Base-by-base conservation (phyloP, 2,888 invertebrate genomes). In the Tanytarsus gracilentus region DNA sequence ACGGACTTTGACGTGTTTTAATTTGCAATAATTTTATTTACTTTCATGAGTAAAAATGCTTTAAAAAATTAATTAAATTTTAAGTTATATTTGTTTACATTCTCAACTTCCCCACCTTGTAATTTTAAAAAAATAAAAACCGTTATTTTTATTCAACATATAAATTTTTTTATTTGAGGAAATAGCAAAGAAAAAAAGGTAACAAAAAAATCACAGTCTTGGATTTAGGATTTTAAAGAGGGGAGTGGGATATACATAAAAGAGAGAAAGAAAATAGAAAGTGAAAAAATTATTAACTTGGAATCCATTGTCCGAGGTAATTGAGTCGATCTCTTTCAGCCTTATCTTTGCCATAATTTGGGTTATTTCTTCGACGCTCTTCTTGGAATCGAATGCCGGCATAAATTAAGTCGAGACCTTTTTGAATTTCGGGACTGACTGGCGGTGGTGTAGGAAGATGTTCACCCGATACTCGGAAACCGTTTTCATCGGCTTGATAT, bases 361-460 rank as follows among this genome's bases (percentile, higher is more conserved):
- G 74, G 67, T 74, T 73, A 33, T 64, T 70, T 63, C 71, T 71
- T 59, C 55, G 74, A 66, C 80, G 80, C 64, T 74, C 72, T 65
- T 73, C 71, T 63, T 74, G 79, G 75, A 71, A 61, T 69, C 83
- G 83, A 66, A 90, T 90, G 67, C 88, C 88, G 62, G 87, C 88
- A 72, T 84, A 90, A 72, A 91, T 91, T 69, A 89, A 82, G 72
- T 90, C 90, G 63, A 91, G 78, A 60, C 89, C 88, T 71, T 88
- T 89, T 74, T 90, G 90, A 68, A 89, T 88, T 77, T 88, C 89
- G 63, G 84, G 79, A 59, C 88, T 87, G 25, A 88, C 84, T 63
- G 89, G 88, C 11, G 89, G 88, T 63, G 88, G 85, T 55, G 89
- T 89, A 63, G 89, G 89, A 68, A 89, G 81, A 70, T 89, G 89